These are phyloP conservation scores for Carollia perspicillata DNA, from an alignment of 2,113 vertebrate genomes.

Conservation along the genomic window DNA sequence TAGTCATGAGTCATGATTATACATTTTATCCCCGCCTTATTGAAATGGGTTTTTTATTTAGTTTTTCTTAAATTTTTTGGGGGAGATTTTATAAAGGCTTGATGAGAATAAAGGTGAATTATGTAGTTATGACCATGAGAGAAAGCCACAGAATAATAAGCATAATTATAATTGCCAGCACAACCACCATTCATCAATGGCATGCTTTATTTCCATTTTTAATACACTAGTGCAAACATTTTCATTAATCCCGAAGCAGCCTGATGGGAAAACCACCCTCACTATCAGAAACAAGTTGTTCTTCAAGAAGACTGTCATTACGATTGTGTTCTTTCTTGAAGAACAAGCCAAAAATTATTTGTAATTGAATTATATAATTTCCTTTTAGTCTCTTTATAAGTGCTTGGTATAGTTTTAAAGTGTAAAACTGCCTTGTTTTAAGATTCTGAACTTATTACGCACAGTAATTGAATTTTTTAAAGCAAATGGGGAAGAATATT, in stretches of 20 bases:
- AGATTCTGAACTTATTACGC: not conserved
- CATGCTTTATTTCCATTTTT: slow-evolving; percentile 2
- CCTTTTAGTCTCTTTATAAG: slow-evolving; percentile 16
- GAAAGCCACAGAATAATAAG: not conserved
- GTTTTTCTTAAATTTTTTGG: not conserved
- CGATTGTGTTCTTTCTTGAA: not conserved
- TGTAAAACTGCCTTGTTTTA: not conserved
- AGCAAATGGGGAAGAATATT: not conserved
- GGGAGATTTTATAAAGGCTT: not conserved
- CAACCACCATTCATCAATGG: not conserved
- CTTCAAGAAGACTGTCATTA: slow-evolving; percentile 12
- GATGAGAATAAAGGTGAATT: not conserved
- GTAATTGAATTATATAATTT: slow-evolving; percentile 8
- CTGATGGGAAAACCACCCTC: not conserved
- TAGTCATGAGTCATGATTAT: not conserved
- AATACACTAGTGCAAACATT: slow-evolving; percentile 10
- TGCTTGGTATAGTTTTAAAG: not conserved
- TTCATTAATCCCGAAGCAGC: slow-evolving; percentile 45
- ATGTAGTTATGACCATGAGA: not conserved
- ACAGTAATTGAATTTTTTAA: not conserved
- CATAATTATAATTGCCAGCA: not conserved
- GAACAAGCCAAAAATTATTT: slow-evolving; percentile 9
- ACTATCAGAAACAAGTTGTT: not conserved
- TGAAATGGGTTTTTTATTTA: not conserved
- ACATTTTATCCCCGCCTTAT: not conserved